phyloP scores from a whole-genome alignment of 2,797 vertebrate genomes.

The Oreonectes daqikongensis region DNA sequence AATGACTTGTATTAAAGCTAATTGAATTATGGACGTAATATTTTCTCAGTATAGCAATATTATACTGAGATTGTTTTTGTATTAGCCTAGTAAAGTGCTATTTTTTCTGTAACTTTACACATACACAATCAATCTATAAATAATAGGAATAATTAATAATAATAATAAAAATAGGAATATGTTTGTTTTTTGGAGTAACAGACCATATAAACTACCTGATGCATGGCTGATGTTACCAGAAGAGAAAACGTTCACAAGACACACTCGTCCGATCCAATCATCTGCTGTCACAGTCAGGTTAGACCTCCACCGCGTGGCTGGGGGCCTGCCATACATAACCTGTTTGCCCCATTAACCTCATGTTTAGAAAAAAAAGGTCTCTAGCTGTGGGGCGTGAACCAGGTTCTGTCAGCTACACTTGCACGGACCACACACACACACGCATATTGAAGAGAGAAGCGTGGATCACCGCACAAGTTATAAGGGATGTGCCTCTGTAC shows the following conservation, averaged over 20 bases:
- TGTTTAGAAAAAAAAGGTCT: conserved; percentile 39
- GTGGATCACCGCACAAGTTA: conserved; percentile 44
- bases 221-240: neutral
- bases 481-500: conserved; percentile 40
- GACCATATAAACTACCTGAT: neutral
- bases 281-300: conserved; percentile 1
- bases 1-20: neutral
- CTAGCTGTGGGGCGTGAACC: conserved; percentile 20
- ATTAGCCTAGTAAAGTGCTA: neutral
- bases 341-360: conserved; percentile 34
- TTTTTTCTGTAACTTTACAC: too few relatives aligned
- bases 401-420: conserved; percentile 41
- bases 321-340: neutral
- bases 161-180: neutral
- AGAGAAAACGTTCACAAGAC: neutral
- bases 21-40: neutral
- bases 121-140: neutral
- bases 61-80: neutral
- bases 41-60: neutral
- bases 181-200: neutral
- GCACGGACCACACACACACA: conserved; percentile 45
- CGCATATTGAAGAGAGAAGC: neutral
- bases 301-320: conserved; percentile 9
- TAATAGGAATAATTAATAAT: neutral
- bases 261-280: conserved; percentile 8